phyloP scores from a whole-genome alignment of 2,797 vertebrate genomes.

The Champsocephalus gunnari region DNA sequence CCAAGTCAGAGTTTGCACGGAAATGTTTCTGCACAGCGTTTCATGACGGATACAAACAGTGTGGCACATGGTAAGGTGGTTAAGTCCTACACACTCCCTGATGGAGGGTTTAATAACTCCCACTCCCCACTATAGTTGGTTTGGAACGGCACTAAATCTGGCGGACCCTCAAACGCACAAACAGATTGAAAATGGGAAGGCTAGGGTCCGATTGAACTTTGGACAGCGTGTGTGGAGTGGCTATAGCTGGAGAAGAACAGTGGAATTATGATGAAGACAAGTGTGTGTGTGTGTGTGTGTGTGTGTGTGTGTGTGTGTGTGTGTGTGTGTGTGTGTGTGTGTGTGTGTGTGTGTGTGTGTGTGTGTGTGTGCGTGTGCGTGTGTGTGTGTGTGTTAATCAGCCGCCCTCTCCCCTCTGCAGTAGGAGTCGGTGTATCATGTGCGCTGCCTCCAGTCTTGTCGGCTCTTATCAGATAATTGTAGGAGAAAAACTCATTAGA shows the following conservation, averaged over 20 bases:
- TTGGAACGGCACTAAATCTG: no score
- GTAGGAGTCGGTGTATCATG: slow-evolving; percentile 83
- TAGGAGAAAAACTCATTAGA: slow-evolving; percentile 90
- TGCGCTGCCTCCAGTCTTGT: slow-evolving; percentile 83
- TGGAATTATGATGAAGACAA: slow-evolving; percentile 33
- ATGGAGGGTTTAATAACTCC: no score
- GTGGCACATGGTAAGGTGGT: no score
- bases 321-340: slow-evolving; percentile 57
- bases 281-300: slow-evolving; percentile 16
- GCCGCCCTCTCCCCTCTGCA: slow-evolving; percentile 77
- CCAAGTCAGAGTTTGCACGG: no score
- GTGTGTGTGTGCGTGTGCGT: slow-evolving; percentile 25
- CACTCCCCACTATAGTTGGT: no score
- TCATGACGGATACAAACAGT: no score
- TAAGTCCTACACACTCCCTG: no score
- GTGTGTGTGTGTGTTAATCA: slow-evolving; percentile 69
- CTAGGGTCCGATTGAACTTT: no score
- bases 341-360: slow-evolving; percentile 7
- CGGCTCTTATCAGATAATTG: slow-evolving; percentile 91
- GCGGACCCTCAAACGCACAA: no score
- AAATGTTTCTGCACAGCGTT: no score
- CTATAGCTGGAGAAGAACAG: slow-evolving; percentile 22
- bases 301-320: slow-evolving; percentile 24
- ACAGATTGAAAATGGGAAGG: no score
- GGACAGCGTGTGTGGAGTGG: background rate